Evolutionary conservation across 2,113 vertebrate genomes (phyloP).

Genomic region (Ochotona curzoniae): DNA sequence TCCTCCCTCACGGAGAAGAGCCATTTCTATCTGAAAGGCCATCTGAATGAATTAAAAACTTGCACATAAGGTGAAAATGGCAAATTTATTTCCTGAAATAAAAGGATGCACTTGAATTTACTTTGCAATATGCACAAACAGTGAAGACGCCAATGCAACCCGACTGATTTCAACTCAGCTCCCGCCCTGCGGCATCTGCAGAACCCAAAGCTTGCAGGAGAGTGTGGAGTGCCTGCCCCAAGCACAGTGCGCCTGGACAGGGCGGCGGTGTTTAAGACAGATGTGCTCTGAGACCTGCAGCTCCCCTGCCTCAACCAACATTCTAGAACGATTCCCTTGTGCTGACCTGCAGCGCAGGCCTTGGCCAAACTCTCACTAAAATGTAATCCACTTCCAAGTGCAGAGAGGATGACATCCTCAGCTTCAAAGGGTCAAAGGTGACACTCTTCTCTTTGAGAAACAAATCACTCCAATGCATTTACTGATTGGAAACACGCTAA

Average conservation of each 20-base stretch:
- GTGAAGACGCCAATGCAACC: background rate
- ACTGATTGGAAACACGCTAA: constrained; percentile 39
- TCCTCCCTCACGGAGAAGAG: background rate
- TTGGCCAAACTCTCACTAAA: background rate
- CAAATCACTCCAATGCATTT: constrained; percentile 7
- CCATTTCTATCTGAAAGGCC: constrained; percentile 32
- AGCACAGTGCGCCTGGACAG: too few species aligned
- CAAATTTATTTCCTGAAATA: constrained; percentile 76
- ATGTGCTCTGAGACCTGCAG: background rate
- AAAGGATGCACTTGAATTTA: constrained; percentile 11
- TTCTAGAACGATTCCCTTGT: background rate
- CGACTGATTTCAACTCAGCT: background rate
- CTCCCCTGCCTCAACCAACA: background rate
- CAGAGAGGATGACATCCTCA: constrained; percentile 24
- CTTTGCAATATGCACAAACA: constrained; percentile 61
- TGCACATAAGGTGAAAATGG: constrained; percentile 52
- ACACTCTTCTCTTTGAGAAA: constrained; percentile 38
- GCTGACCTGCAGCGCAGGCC: background rate
- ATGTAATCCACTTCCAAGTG: background rate
- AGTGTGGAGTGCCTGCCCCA: background rate
- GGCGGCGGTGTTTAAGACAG: background rate
- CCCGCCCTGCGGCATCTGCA: background rate
- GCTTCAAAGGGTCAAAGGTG: constrained; percentile 52
- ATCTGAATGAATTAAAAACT: constrained; percentile 51
- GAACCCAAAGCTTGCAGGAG: background rate